Evolutionary conservation across 2,797 vertebrate species (phyloP).

Genomic region (Schizothorax lantsangensis): DNA sequence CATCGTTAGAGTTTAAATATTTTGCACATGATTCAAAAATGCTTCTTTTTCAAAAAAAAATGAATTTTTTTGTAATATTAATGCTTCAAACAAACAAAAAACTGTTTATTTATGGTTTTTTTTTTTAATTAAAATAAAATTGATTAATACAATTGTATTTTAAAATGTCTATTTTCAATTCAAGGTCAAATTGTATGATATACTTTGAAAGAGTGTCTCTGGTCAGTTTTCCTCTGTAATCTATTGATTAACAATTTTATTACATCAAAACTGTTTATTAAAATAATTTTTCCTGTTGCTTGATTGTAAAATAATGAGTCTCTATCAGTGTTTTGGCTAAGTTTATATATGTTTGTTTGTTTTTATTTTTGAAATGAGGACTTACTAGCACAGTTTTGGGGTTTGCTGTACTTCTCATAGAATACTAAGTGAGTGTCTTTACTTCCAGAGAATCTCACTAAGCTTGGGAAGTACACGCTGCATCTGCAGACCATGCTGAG

Average conservation of each 20-base stretch:
- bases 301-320: too few relatives aligned
- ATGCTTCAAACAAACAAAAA: background rate
- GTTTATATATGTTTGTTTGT: too few relatives aligned
- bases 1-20: too few relatives aligned
- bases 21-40: too few relatives aligned
- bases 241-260: too few relatives aligned
- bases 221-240: background rate
- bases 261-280: too few relatives aligned
- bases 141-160: background rate
- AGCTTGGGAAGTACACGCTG: slow-evolving; percentile 86
- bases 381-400: background rate
- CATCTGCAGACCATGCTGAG: slow-evolving; percentile 81
- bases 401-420: background rate
- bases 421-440: background rate
- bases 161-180: background rate
- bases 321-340: too few relatives aligned
- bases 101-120: too few relatives aligned
- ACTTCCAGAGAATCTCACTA: slow-evolving; percentile 79
- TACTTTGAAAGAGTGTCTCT: background rate
- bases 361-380: background rate
- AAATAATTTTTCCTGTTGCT: too few relatives aligned
- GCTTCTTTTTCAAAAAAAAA: too few relatives aligned
- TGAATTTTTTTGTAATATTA: background rate
- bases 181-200: background rate
- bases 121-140: background rate